A percentile compares a stretch with the other conserved stretches of the same genome.
These are phyloP conservation scores for Sus scrofa DNA, from an alignment of 2,113 vertebrate species.

Conservation along the genomic window DNA sequence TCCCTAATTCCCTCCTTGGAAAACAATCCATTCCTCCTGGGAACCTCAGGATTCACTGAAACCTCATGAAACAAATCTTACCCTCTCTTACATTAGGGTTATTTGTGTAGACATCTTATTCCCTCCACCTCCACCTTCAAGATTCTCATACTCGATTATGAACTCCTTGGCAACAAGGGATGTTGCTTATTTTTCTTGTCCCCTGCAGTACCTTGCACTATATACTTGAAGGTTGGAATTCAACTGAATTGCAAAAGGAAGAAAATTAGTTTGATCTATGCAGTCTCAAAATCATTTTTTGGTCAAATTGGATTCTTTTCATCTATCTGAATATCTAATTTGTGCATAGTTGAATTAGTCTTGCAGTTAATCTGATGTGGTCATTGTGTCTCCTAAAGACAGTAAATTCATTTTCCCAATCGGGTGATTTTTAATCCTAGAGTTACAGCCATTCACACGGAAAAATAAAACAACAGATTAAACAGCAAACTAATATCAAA, in stretches of 20 bases:
- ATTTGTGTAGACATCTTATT: background rate
- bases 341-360: slow-evolving; percentile 62
- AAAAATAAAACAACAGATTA: slow-evolving; percentile 79
- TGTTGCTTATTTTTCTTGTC: slow-evolving; percentile 23
- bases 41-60: background rate
- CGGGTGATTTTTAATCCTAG: slow-evolving; percentile 76
- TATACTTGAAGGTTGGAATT: slow-evolving; percentile 46
- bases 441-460: slow-evolving; percentile 66
- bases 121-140: background rate
- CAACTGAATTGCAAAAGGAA: slow-evolving; percentile 66
- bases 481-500: slow-evolving; percentile 72
- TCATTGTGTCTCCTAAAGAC: slow-evolving; percentile 59
- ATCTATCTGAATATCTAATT: slow-evolving; percentile 78
- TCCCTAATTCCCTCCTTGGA: background rate
- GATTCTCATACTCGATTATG: slow-evolving; percentile 13
- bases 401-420: slow-evolving; percentile 77
- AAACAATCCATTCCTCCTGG: background rate
- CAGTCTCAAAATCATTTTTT: slow-evolving; percentile 72
- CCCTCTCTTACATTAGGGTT: background rate
- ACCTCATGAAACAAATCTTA: background rate
- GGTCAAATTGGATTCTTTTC: slow-evolving; percentile 73
- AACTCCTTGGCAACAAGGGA: slow-evolving; percentile 40
- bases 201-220: background rate
- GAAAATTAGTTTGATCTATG: slow-evolving; percentile 73
- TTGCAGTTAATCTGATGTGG: slow-evolving; percentile 76